These are phyloP conservation scores for Eurytoma adleriae DNA, from an alignment of 2,888 invertebrate species.

Conservation along the genomic window DNA sequence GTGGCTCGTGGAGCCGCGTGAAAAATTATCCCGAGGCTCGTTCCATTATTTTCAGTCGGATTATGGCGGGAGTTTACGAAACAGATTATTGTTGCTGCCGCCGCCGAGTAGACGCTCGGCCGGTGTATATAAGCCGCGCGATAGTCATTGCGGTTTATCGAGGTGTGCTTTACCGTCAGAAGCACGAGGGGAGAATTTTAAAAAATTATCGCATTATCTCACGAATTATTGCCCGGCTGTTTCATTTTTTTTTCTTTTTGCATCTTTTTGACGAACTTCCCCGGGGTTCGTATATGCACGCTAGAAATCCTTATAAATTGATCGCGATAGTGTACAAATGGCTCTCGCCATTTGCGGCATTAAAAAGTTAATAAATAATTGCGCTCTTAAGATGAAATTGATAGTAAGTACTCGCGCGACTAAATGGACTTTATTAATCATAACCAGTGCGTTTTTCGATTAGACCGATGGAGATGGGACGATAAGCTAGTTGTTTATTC, in stretches of 20 bases:
- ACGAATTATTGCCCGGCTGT: not conserved
- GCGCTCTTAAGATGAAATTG: too few relatives aligned
- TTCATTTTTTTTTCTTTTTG: not conserved
- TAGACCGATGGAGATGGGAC: too few relatives aligned
- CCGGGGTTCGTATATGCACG: not conserved
- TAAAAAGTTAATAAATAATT: too few relatives aligned
- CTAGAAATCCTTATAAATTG: not conserved
- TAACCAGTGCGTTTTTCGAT: too few relatives aligned
- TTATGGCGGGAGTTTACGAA: conserved; percentile 45
- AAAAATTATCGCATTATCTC: conserved; percentile 15
- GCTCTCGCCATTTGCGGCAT: too few relatives aligned
- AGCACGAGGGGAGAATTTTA: not conserved
- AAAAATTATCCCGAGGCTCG: conserved; percentile 49
- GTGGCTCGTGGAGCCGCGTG: conserved; percentile 9
- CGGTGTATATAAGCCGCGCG: not conserved
- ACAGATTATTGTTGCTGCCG: conserved; percentile 53
- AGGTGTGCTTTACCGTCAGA: not conserved
- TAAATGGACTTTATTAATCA: too few relatives aligned
- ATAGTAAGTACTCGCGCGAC: too few relatives aligned
- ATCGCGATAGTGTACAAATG: too few relatives aligned
- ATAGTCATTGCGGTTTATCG: conserved; percentile 30
- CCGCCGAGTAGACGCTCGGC: not conserved
- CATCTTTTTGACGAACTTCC: not conserved
- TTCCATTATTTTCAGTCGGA: conserved; percentile 51
- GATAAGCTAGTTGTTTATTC: too few relatives aligned